Percentiles rank a stretch among this genome's conserved stretches.
phyloP scores from a whole-genome alignment of 1,140 invertebrate species.

The Steinernema khuongi region DNA sequence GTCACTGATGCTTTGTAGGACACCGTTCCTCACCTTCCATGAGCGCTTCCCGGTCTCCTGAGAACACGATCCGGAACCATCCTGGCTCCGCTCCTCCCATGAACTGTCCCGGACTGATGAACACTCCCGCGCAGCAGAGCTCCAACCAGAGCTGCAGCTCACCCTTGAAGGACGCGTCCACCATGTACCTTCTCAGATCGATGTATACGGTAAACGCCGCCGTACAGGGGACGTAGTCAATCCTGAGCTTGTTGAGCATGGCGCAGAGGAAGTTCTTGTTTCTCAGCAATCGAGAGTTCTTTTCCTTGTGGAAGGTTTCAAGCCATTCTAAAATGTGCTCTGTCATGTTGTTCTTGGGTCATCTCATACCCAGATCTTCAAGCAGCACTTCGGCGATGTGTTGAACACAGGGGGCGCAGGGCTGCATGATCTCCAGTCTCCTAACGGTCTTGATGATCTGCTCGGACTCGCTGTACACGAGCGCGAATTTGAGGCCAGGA shows the following conservation, averaged over 20 bases:
- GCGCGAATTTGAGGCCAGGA: conserved; percentile 28
- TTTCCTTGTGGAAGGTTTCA: not conserved
- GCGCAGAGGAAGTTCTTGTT: conserved; percentile 7
- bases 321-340: not conserved
- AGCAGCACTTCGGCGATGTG: conserved; percentile 23
- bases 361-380: conserved; percentile 23
- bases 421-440: conserved; percentile 35
- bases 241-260: not conserved
- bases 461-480: conserved; percentile 32
- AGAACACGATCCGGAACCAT: not conserved
- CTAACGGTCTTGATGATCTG: conserved; percentile 37
- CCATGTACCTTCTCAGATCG: not conserved
- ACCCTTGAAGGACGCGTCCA: not conserved
- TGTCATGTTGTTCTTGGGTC: not conserved
- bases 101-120: conserved; percentile 8
- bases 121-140: not conserved
- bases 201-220: conserved; percentile 4
- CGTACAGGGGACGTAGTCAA: conserved; percentile 10
- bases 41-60: not conserved
- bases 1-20: not conserved
- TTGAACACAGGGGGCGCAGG: conserved; percentile 39
- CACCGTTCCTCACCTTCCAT: not conserved
- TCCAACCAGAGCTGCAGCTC: not conserved
- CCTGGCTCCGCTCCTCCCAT: not conserved
- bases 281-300: not conserved